Percentiles rank a stretch among this genome's conserved stretches.
Conservation (phyloP, 2,797 vertebrate genomes). For the Pteronotus mesoamericanus region DNA sequence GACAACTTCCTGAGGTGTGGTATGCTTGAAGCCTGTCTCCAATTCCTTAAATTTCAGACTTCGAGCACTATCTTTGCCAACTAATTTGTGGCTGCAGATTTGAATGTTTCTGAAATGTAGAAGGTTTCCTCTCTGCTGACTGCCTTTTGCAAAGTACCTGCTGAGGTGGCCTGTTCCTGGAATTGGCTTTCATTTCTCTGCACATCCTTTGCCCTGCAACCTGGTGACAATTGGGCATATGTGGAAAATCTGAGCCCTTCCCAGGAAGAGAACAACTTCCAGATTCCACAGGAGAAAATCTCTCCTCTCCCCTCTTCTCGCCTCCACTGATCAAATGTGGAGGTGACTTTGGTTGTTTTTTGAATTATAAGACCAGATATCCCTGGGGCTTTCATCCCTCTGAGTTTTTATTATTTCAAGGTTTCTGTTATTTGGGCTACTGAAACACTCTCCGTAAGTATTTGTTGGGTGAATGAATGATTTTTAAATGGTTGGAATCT, state of each 20-base stretch:
- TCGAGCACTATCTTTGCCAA: background rate
- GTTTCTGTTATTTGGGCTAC: background rate
- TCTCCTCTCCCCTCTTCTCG: background rate
- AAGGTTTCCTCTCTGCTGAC: background rate
- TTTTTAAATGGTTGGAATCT: background rate
- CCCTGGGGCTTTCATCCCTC: background rate
- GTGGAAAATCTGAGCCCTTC: background rate
- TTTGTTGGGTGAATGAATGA: background rate
- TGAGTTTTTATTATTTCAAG: constrained; percentile 19
- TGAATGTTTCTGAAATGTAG: background rate
- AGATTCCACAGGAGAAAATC: background rate
- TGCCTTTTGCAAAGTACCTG: background rate
- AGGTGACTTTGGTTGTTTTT: background rate
- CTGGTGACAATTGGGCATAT: background rate
- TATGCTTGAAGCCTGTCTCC: background rate
- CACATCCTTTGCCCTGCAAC: background rate
- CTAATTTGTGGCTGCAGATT: background rate
- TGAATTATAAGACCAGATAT: background rate
- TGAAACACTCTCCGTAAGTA: background rate
- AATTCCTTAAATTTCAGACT: background rate
- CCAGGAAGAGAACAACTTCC: background rate
- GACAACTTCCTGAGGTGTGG: background rate
- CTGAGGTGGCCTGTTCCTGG: background rate
- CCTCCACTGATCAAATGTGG: background rate
- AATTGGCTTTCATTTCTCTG: background rate